A percentile compares a stretch with the other conserved stretches of the same genome.
These are phyloP conservation scores for Dorcus parallelipipedus DNA, from an alignment of 2,888 invertebrate species.

Conservation along the genomic window DNA sequence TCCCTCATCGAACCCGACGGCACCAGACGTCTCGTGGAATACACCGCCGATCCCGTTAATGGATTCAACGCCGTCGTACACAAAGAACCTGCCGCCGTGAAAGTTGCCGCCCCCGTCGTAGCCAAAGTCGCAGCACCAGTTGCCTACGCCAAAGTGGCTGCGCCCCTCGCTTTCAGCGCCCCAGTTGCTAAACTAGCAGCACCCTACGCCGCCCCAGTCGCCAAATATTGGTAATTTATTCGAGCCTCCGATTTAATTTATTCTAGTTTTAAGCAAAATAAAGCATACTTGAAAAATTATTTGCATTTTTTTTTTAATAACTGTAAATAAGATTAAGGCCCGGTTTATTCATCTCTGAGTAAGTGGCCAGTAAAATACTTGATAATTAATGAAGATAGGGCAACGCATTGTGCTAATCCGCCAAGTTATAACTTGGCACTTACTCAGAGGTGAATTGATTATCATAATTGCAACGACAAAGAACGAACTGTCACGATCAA, in stretches of 20 bases:
- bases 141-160: slow-evolving; percentile 25
- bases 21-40: slow-evolving; percentile 53
- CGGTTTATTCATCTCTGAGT: too few relatives aligned
- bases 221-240: slow-evolving; percentile 16
- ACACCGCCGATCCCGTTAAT: slow-evolving; percentile 58
- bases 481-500: too few relatives aligned
- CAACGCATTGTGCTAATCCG: too few relatives aligned
- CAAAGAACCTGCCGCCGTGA: slow-evolving; percentile 54
- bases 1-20: slow-evolving; percentile 55
- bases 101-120: slow-evolving; percentile 31
- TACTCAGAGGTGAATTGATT: too few relatives aligned
- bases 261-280: background rate
- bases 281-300: background rate
- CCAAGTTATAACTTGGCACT: too few relatives aligned
- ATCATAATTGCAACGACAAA: too few relatives aligned
- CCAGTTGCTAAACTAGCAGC: slow-evolving; percentile 10
- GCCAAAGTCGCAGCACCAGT: slow-evolving; percentile 33
- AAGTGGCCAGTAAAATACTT: too few relatives aligned
- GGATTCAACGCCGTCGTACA: slow-evolving; percentile 65
- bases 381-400: too few relatives aligned
- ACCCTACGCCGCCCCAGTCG: slow-evolving; percentile 6
- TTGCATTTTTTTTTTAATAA: too few relatives aligned
- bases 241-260: too few relatives aligned
- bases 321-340: too few relatives aligned
- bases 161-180: background rate